Conservation (phyloP, 2,113 vertebrate genomes). For the Poicephalus gulielmi region DNA sequence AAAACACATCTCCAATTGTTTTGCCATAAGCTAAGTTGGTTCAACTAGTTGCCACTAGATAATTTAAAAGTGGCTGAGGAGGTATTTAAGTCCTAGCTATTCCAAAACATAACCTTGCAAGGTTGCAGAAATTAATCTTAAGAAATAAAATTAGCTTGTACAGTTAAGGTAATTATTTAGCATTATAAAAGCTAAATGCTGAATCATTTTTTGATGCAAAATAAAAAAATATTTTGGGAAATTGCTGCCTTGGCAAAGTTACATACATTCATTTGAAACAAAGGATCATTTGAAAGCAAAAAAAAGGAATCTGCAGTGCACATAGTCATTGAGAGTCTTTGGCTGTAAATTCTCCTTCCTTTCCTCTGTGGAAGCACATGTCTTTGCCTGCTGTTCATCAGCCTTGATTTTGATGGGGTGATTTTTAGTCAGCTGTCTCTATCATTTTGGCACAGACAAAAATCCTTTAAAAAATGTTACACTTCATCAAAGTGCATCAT, state of each 20-base stretch:
- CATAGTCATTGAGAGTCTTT: constrained; percentile 52
- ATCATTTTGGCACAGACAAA: constrained; percentile 84
- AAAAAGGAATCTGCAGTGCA: constrained; percentile 25
- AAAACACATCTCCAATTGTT: constrained; percentile 12
- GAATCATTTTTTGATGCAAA: constrained; percentile 15
- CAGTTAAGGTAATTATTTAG: neutral
- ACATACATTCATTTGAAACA: constrained; percentile 65
- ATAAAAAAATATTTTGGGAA: constrained; percentile 10
- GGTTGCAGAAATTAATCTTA: neutral
- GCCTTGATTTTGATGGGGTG: constrained; percentile 80
- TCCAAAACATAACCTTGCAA: neutral
- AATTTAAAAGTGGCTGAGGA: neutral
- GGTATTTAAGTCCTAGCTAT: neutral
- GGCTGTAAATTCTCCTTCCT: constrained; percentile 61
- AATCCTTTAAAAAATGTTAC: constrained; percentile 86
- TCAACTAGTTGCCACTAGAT: neutral
- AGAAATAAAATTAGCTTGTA: neutral
- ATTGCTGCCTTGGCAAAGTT: constrained; percentile 49
- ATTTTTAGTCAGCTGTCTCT: constrained; percentile 83
- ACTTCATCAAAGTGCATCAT: constrained; percentile 88
- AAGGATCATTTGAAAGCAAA: constrained; percentile 55
- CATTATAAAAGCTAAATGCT: neutral
- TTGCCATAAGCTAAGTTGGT: neutral
- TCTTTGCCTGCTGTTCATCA: constrained; percentile 79
- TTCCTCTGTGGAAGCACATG: constrained; percentile 73